Evolutionary conservation across 2,113 vertebrate species (phyloP).

Genomic region (Amazona guildingii): DNA sequence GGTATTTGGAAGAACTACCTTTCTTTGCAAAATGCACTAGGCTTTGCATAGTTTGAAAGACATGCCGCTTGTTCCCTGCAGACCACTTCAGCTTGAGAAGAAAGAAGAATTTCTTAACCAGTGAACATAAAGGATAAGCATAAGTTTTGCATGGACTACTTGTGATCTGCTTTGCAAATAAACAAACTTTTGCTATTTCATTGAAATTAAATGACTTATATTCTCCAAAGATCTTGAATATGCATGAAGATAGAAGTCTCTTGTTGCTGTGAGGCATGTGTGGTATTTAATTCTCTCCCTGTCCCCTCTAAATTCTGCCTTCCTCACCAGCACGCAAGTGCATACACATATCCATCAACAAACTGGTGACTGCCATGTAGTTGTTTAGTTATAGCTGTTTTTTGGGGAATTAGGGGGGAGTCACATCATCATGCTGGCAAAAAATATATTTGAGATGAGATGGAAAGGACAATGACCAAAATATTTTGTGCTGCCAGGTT

Average conservation of each 20-base stretch:
- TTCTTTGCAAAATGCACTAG: conserved; percentile 9
- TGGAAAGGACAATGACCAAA: background rate
- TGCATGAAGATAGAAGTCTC: background rate
- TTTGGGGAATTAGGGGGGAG: rapidly evolving
- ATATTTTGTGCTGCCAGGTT: background rate
- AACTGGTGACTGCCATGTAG: background rate
- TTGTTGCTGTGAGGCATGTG: background rate
- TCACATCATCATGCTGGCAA: background rate
- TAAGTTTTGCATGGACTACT: background rate
- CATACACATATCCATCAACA: background rate
- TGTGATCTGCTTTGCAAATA: background rate
- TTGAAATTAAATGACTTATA: background rate
- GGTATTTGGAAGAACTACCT: conserved; percentile 48
- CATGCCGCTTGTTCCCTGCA: conserved; percentile 56
- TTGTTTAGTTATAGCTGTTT: background rate
- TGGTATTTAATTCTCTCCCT: background rate
- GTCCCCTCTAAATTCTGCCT: background rate
- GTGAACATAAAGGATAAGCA: conserved; percentile 21
- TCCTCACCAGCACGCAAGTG: background rate
- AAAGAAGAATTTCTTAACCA: conserved; percentile 27
- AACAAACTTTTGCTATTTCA: background rate
- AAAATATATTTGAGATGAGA: background rate
- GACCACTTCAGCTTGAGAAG: conserved; percentile 40
- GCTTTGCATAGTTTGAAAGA: conserved; percentile 30
- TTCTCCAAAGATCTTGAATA: conserved; percentile 6